Conservation (phyloP, 1,140 invertebrate genomes). For the Ptiloglossa arizonensis region DNA sequence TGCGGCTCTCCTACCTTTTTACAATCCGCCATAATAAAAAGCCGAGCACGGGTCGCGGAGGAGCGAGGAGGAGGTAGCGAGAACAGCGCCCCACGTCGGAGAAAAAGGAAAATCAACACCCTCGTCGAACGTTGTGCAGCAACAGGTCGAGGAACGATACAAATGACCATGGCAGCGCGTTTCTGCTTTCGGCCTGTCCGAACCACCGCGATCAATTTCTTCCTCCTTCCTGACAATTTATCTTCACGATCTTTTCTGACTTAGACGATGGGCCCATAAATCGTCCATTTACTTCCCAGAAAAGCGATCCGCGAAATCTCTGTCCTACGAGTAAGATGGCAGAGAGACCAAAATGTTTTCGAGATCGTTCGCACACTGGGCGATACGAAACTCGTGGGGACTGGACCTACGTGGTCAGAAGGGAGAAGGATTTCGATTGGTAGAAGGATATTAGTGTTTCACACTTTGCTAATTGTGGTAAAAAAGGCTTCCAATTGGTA, state of each 20-base stretch:
- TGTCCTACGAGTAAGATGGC: no score
- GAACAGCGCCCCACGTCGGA: not conserved
- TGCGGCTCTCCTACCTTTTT: slow-evolving; percentile 4
- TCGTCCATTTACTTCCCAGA: not conserved
- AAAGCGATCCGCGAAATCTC: not conserved
- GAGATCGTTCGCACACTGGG: no score
- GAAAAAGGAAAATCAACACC: slow-evolving; percentile 52
- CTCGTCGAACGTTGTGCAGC: slow-evolving; percentile 34
- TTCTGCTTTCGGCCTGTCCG: slow-evolving; percentile 14
- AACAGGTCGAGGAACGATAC: slow-evolving; percentile 64
- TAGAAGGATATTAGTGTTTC: no score
- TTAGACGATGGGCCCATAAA: not conserved
- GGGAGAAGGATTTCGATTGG: no score
- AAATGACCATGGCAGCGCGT: slow-evolving; percentile 55
- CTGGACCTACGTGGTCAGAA: no score
- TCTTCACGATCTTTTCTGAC: not conserved
- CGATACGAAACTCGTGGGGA: no score
- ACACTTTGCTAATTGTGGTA: no score
- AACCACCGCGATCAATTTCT: slow-evolving; percentile 55
- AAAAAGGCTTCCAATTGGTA: no score
- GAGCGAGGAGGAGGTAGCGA: no score
- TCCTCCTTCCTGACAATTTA: not conserved
- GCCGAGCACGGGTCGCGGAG: not conserved
- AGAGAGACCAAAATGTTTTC: no score
- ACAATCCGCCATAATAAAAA: slow-evolving; percentile 35